phyloP scores from a whole-genome alignment of 2,113 vertebrate species.

The Nothobranchius kuhntae region DNA sequence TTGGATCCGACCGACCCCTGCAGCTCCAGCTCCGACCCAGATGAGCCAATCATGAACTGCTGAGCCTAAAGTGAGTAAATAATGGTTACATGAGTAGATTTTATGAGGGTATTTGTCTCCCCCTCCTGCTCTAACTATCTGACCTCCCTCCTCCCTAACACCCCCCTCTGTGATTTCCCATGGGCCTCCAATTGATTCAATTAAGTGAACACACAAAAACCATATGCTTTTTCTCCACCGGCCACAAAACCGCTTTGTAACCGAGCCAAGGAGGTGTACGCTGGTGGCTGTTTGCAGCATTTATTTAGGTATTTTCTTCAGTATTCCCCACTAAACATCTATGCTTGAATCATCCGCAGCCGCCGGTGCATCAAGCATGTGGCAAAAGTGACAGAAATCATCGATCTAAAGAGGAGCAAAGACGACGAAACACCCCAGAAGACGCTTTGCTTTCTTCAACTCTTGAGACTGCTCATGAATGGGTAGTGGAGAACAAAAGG shows the following conservation, averaged over 20 bases:
- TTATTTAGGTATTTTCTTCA: too few species aligned
- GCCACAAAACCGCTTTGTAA: conserved; percentile 20
- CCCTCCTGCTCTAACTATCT: conserved; percentile 58
- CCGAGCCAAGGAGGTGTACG: not conserved
- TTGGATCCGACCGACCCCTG: conserved; percentile 1
- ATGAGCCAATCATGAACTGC: conserved; percentile 43
- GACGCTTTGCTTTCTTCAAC: conserved; percentile 85
- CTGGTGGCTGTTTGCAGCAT: not conserved
- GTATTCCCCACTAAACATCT: too few species aligned
- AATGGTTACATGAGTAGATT: conserved; percentile 51
- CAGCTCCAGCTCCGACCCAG: conserved; percentile 25
- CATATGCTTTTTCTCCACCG: conserved; percentile 64
- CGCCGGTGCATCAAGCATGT: too few species aligned
- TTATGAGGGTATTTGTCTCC: conserved; percentile 23
- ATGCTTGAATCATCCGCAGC: conserved; percentile 35
- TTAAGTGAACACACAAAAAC: conserved; percentile 75
- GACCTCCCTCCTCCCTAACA: conserved; percentile 68
- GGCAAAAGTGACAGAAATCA: too few species aligned
- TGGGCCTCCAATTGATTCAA: conserved; percentile 75
- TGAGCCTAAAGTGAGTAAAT: conserved; percentile 52
- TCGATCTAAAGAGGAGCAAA: too few species aligned
- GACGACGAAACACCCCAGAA: conserved; percentile 73
- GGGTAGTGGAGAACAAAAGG: conserved; percentile 82
- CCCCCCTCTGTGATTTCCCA: conserved; percentile 76
- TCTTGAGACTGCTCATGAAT: conserved; percentile 66